phyloP scores from a whole-genome alignment of 2,888 invertebrate species.

The Isoperla grammatica region DNA sequence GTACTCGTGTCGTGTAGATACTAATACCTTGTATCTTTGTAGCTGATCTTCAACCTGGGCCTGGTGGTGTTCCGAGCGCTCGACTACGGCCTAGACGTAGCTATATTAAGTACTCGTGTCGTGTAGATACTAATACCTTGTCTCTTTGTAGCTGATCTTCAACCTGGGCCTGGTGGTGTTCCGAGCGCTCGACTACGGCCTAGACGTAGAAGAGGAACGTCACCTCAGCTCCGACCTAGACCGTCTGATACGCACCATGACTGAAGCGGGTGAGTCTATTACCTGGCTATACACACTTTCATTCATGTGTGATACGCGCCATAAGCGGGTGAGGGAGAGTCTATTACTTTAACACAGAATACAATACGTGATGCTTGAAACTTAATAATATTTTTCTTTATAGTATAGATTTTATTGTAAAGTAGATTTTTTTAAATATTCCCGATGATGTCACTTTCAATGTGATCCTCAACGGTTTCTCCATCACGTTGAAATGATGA shows the following conservation, averaged over 20 bases:
- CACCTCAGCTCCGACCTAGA: slow-evolving; percentile 81
- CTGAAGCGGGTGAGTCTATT: slow-evolving; percentile 58
- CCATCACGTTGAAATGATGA: too few relatives aligned
- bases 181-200: slow-evolving; percentile 83
- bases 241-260: slow-evolving; percentile 80
- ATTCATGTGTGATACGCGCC: too few relatives aligned
- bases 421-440: too few relatives aligned
- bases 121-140: background rate
- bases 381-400: background rate
- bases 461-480: too few relatives aligned
- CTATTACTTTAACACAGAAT: background rate
- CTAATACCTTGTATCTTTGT: too few relatives aligned
- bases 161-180: slow-evolving; percentile 81
- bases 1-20: too few relatives aligned
- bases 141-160: slow-evolving; percentile 59
- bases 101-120: too few relatives aligned
- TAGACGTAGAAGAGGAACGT: slow-evolving; percentile 79
- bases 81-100: too few relatives aligned
- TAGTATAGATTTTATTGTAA: too few relatives aligned
- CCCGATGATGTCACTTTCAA: too few relatives aligned
- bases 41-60: slow-evolving; percentile 77
- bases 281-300: too few relatives aligned
- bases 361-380: background rate
- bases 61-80: slow-evolving; percentile 66
- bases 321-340: background rate